These are phyloP conservation scores for Typhlichthys eigenmanni DNA, from an alignment of 2,797 vertebrate genomes.

Conservation along the genomic window DNA sequence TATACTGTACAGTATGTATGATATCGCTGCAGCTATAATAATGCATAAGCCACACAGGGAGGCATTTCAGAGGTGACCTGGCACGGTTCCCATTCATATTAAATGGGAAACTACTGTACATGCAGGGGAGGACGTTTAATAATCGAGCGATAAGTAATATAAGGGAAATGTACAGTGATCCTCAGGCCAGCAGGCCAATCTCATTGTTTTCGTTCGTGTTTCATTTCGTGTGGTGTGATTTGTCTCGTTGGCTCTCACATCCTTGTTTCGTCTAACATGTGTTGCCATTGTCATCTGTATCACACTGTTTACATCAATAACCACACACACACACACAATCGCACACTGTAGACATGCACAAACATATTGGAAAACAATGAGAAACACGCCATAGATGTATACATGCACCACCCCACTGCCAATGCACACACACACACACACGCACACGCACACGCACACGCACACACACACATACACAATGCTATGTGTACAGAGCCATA, in stretches of 20 bases:
- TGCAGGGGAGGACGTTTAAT: slow-evolving; percentile 39
- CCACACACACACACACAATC: not conserved
- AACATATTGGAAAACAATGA: not conserved
- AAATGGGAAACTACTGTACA: slow-evolving; percentile 47
- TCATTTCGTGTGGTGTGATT: not conserved
- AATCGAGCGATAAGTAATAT: slow-evolving; percentile 73
- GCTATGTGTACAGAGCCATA: not conserved
- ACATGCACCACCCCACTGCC: not conserved
- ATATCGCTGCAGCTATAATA: slow-evolving; percentile 23
- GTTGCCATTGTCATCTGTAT: not conserved
- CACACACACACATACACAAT: not conserved
- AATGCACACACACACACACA: not conserved
- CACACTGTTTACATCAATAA: no score
- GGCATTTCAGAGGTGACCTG: slow-evolving; percentile 51
- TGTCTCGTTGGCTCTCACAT: not conserved
- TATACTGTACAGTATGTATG: slow-evolving; percentile 15
- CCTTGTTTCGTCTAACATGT: not conserved
- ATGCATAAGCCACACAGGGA: slow-evolving; percentile 36
- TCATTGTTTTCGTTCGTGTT: not conserved
- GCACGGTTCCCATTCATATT: slow-evolving; percentile 54
- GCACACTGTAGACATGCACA: not conserved
- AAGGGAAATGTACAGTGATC: slow-evolving; percentile 61
- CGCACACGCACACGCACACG: not conserved
- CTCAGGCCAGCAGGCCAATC: slow-evolving; percentile 29
- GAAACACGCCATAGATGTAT: not conserved